A percentile compares a stretch with the other conserved stretches of the same genome.
Conservation (phyloP, 1,140 invertebrate genomes). For the Drosophila pruinosa region DNA sequence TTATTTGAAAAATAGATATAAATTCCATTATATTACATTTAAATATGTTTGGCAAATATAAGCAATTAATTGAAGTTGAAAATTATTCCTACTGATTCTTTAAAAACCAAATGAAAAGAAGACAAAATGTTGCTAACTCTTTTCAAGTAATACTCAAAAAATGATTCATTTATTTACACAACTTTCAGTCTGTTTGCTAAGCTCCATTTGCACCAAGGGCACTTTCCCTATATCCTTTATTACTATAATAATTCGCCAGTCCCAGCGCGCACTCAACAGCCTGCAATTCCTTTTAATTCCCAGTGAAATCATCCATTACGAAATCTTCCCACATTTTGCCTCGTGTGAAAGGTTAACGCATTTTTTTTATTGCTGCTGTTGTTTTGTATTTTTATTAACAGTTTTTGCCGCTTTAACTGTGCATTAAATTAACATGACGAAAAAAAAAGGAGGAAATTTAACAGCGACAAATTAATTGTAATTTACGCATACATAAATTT, state of each 20-base stretch:
- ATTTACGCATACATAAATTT: constrained; percentile 30
- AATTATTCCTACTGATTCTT: too few relatives aligned
- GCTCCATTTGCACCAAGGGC: neutral
- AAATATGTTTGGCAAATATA: too few relatives aligned
- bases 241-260: neutral
- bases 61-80: too few relatives aligned
- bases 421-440: neutral
- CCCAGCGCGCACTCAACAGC: neutral
- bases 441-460: neutral
- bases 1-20: too few relatives aligned
- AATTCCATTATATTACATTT: too few relatives aligned
- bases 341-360: neutral
- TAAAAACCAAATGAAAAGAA: too few relatives aligned
- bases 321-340: neutral
- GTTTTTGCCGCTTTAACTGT: neutral
- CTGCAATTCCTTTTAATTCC: neutral
- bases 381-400: neutral
- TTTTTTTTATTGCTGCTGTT: neutral
- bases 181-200: neutral
- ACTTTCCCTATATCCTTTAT: neutral
- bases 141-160: too few relatives aligned
- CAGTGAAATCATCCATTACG: neutral
- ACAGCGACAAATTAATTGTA: constrained; percentile 36
- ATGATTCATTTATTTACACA: too few relatives aligned
- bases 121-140: too few relatives aligned